Evolutionary conservation across 2,888 invertebrate genomes (phyloP), one percentile per base, ranked within the genome.

Genomic region (Euphydryas editha): DNA sequence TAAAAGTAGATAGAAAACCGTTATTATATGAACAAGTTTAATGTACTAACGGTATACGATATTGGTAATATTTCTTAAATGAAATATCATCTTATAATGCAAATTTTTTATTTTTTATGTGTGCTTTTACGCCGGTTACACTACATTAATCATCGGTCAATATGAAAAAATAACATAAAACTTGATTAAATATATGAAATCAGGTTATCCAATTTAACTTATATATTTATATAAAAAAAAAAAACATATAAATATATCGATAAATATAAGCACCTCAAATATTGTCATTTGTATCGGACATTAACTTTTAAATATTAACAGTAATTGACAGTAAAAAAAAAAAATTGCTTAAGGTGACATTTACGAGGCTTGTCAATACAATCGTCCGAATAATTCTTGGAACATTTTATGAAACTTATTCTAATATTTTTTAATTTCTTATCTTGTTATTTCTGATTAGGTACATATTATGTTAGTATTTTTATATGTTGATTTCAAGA

Each of bases 211-310:
- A 30, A 7, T 63, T 42, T 37, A 20, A 47, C 47, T 49, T n/a
- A n/a, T n/a, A n/a, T 58, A 58, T 63, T 42, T 58, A 58, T 17
- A 20, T 51, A 24, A 20, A 24, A 7, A 20, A 47, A 20, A 47
- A 24, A 37, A 11, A 15, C 37, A 11, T 56, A 56, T 56, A 37
- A 15, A 56, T 56, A 56, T 5, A 63, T 49, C 39, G 17, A 63
- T 57, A 57, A 39, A 24, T 21, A 17, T 63, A 24, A 3, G 36
- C 13, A 57, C 47, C 21, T 56, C 24, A 47, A 47, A 47, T 37
- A 49, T 21, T 57, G 57, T 49, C 36, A 58, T 59, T 59, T 61
- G 65, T 61, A 65, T 62, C 58, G 61, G 42, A 24, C 61, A 42
- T 63, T 58, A 58, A 55, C 49, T 51, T 24, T 10, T 46, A 39